Base-by-base conservation (phyloP, 2,113 vertebrate species). In the Pseudorasbora parva region DNA sequence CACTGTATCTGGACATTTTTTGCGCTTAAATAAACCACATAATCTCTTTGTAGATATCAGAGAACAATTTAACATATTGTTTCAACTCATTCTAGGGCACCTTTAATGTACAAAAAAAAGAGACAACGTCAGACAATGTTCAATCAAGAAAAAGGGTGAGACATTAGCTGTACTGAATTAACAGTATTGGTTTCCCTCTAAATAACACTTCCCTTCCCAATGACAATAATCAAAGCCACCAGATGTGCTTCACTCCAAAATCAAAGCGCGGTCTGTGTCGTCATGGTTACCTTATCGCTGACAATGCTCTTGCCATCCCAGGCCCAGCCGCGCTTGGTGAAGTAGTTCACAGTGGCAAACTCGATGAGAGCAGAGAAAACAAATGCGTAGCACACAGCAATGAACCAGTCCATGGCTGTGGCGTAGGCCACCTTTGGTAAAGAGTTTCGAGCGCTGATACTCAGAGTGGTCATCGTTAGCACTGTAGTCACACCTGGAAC, bases 371-470 rank as follows among this genome's bases (percentile, higher is more conserved):
- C 97, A 41, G 97, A 97, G 92, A 98, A 98, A 78, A 98, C 97
- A 86, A 98, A 98, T 82, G 97, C 97, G 87, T 98, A 98, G 92
- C 97, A 98, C 84, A 98, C 97, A 0, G 97, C 97, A 77, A 98
- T 98, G 91, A 98, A 98, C 97, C 97, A 98, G 89, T 98, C 97
- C 97, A 98, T 98, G 72, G 97, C 97, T 15, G 97, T 98, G 21
- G 97, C 97, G 23, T 98, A 98, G 86, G 97, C 98, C 57, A 98
- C 97, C 92, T 98, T 98, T 10, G 97, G 97, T 86, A 98, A 92
- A 2, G 97, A 98, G 83, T 98, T 97, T 66, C 97, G 94, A 17
- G 97, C 97, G 56, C 97, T 98, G 90, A 98, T 98, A 87, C 97
- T 98, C 81, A 97, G 86, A 0, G 97, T 98, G 0, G 97, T 98